phyloP scores from a whole-genome alignment of 2,888 invertebrate species.

The Agonopterix alstromeriana region DNA sequence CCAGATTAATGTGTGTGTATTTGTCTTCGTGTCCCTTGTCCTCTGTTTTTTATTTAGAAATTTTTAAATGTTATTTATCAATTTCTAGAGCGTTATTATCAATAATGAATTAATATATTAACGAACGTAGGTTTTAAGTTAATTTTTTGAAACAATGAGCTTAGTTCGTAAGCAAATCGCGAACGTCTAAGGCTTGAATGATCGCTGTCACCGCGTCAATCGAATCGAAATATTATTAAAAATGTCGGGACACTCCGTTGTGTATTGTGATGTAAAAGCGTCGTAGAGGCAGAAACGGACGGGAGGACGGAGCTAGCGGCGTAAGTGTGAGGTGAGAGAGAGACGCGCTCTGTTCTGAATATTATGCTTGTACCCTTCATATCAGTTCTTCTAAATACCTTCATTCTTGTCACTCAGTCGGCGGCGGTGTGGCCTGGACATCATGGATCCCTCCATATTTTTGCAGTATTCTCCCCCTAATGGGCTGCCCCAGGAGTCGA shows the following conservation, averaged over 20 bases:
- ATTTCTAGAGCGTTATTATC: not conserved
- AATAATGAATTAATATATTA: conserved; percentile 20
- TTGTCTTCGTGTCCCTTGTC: conserved; percentile 42
- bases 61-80: conserved; percentile 14
- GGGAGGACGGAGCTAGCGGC: conserved; percentile 24
- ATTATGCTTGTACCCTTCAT: not conserved
- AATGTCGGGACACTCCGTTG: conserved; percentile 23
- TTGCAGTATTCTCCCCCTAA: conserved; percentile 80
- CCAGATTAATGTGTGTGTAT: conserved; percentile 15
- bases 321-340: conserved; percentile 16
- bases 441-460: conserved; percentile 86
- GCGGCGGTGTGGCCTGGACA: conserved; percentile 39
- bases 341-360: conserved; percentile 6
- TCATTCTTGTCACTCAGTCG: conserved; percentile 21
- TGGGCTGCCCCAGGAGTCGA: conserved; percentile 90
- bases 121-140: conserved; percentile 10
- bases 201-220: conserved; percentile 24
- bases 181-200: conserved; percentile 30
- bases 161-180: conserved; percentile 15
- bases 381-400: conserved; percentile 1
- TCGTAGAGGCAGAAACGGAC: conserved; percentile 14
- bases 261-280: conserved; percentile 25
- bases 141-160: conserved; percentile 16
- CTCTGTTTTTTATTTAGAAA: conserved; percentile 24
- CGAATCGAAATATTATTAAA: conserved; percentile 17